These are phyloP conservation scores for Cichladusa arquata DNA, from an alignment of 2,113 vertebrate species.

Conservation along the genomic window DNA sequence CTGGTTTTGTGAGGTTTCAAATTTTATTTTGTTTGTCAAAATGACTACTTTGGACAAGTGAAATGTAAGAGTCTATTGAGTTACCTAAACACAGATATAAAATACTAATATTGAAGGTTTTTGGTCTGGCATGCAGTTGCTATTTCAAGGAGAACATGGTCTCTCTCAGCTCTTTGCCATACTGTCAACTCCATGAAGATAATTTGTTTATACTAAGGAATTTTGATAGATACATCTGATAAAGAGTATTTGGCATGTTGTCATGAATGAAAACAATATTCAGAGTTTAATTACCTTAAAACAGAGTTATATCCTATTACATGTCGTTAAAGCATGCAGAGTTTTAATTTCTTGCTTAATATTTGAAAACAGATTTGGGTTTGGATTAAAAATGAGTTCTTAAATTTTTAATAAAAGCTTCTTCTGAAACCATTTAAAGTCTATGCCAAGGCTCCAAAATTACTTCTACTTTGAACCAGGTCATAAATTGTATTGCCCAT, in stretches of 20 bases:
- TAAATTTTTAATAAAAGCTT: neutral
- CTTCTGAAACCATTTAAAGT: neutral
- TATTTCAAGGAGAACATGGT: neutral
- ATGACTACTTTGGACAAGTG: neutral
- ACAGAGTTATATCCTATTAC: neutral
- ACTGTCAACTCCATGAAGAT: neutral
- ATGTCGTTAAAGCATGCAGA: neutral
- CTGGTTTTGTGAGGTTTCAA: rapidly evolving
- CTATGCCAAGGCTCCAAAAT: neutral
- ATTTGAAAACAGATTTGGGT: neutral
- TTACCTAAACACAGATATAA: neutral
- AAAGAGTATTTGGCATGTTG: neutral
- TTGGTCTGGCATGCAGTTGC: rapidly evolving
- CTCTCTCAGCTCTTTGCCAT: neutral
- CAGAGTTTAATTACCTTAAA: neutral
- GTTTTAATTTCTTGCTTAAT: neutral
- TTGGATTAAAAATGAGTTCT: neutral
- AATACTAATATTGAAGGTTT: neutral
- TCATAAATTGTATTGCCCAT: neutral
- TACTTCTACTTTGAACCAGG: neutral
- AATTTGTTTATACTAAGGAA: neutral
- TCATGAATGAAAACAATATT: neutral
- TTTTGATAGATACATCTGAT: neutral
- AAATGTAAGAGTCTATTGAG: neutral
- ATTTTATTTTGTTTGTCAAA: neutral